A percentile compares a stretch with the other conserved stretches of the same genome.
Conservation (phyloP, 2,888 invertebrate species). For the Craniophora ligustri region DNA sequence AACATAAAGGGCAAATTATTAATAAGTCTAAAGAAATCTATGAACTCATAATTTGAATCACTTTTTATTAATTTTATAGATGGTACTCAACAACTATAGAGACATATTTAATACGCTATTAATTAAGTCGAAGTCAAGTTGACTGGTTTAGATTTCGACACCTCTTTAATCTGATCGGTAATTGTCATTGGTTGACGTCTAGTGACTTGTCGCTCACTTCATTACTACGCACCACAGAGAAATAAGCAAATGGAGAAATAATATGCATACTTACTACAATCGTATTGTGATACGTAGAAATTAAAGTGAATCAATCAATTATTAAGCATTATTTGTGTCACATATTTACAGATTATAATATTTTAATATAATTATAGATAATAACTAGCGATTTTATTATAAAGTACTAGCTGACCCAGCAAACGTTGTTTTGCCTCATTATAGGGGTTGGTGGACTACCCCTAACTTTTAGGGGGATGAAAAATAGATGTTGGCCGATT, state of each 20-base stretch:
- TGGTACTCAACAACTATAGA: conserved; percentile 21
- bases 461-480: too few relatives aligned
- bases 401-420: too few relatives aligned
- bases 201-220: conserved; percentile 55
- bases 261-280: not conserved
- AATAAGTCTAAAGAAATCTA: not conserved
- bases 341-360: too few relatives aligned
- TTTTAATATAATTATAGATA: too few relatives aligned
- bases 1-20: not conserved
- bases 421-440: too few relatives aligned
- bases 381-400: too few relatives aligned
- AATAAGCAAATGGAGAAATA: conserved; percentile 13
- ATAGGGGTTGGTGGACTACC: too few relatives aligned
- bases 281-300: too few relatives aligned
- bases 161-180: conserved; percentile 63
- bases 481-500: too few relatives aligned
- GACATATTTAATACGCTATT: conserved; percentile 44
- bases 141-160: conserved; percentile 53
- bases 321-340: too few relatives aligned
- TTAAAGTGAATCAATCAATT: too few relatives aligned
- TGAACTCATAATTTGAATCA: conserved; percentile 24
- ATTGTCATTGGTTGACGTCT: conserved; percentile 64
- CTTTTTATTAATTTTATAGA: conserved; percentile 18
- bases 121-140: conserved; percentile 41
- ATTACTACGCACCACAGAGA: conserved; percentile 59